Base-by-base conservation (phyloP, 2,797 vertebrate genomes). In the Poliocrania exsul region DNA sequence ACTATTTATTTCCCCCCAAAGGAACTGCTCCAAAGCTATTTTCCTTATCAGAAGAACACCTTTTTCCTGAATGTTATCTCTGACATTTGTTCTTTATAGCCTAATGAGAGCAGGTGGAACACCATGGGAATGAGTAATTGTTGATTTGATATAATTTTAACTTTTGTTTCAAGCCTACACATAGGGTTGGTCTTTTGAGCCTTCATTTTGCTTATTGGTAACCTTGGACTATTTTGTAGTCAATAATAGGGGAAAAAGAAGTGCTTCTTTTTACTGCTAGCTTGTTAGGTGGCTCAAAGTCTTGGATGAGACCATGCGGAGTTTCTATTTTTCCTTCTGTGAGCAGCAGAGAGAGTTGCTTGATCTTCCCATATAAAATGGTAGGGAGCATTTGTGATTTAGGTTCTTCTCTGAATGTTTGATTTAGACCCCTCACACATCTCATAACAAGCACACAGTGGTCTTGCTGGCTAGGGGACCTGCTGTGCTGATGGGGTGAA, bases 41-140 rank as follows among this genome's bases (percentile, higher is more conserved):
- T 92, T 96, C 82, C 91, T 96, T 97, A 96, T 95, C 93, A 96
- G 80, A 96, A 88, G 49, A 97, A 92, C 92, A 96, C 95, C 95
- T 97, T 96, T 96, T 94, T 95, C 95, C 95, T 96, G 95, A 82
- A 90, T 77, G 88, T 88, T 97, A 91, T 96, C 94, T 95, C 74
- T 95, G 93, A 92, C 91, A 92, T 97, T 97, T 96, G 70, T 94
- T 91, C 81, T 82, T 37, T 90, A 31, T 84, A 96, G 82, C 91
- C 80, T 93, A 80, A 91, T 81, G 86, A 92, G 82, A 90, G 90
- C 88, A 96, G 91, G 91, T 96, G 92, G 86, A 93, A 92, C 78
- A 95, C 90, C 80, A 61, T 82, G 83, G 64, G 87, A 96, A 95
- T 87, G 83, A 93, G 74, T 95, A 95, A 90, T 92, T 96, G 91